Evolutionary conservation across 2,888 invertebrate species (phyloP).

Genomic region (Physocephala rufipes): DNA sequence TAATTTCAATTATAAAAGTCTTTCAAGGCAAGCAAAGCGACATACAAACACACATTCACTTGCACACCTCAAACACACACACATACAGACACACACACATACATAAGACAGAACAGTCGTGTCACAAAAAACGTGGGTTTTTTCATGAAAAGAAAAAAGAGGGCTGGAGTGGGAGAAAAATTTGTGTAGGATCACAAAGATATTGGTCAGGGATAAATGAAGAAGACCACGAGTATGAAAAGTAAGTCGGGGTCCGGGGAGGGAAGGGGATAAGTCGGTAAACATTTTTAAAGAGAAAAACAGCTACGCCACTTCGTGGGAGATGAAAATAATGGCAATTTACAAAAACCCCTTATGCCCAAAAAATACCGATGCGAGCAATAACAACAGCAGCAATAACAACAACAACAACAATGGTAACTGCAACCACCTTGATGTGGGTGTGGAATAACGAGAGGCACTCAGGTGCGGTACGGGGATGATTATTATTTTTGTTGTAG

Average conservation of each 20-base stretch:
- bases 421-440: conserved; percentile 23
- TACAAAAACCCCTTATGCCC: conserved; percentile 25
- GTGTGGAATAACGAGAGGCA: neutral
- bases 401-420: conserved; percentile 15
- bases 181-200: neutral
- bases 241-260: neutral
- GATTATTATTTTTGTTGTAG: neutral
- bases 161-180: neutral
- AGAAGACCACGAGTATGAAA: neutral
- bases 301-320: neutral
- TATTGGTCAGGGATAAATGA: neutral
- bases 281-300: conserved; percentile 8
- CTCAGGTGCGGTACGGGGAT: conserved; percentile 3
- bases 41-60: conserved; percentile 18
- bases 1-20: conserved; percentile 12
- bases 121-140: neutral
- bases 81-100: neutral
- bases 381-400: conserved; percentile 16
- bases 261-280: neutral
- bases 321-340: conserved; percentile 37
- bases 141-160: neutral
- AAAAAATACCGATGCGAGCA: neutral
- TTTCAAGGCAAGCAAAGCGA: neutral
- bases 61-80: too few relatives aligned
- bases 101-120: neutral